Evolutionary conservation across 2,888 invertebrate genomes (phyloP).

Genomic region (Gandaritis pyraliata): DNA sequence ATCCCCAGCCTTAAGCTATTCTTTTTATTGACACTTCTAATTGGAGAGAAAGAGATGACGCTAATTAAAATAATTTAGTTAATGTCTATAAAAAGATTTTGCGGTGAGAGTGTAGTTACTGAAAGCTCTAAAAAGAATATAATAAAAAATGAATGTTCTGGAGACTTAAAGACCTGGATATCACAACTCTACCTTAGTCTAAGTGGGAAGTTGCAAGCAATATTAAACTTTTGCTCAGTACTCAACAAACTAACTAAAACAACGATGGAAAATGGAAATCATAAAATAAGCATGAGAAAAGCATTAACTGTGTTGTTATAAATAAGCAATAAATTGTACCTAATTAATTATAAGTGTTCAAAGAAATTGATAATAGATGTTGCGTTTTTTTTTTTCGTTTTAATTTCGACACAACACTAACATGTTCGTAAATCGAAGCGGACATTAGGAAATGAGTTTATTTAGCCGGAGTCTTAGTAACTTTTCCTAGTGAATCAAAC

Average conservation of each 20-base stretch:
- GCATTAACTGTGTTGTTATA: slow-evolving; percentile 1
- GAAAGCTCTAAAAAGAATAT: background rate
- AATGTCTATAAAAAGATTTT: too few relatives aligned
- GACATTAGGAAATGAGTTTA: slow-evolving; percentile 28
- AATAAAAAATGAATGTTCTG: background rate
- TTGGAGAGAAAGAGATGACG: too few relatives aligned
- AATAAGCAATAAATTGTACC: background rate
- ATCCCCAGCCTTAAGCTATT: too few relatives aligned
- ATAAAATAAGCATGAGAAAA: slow-evolving; percentile 7
- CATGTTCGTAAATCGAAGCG: slow-evolving; percentile 18
- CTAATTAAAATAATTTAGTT: too few relatives aligned
- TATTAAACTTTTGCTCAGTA: slow-evolving; percentile 20
- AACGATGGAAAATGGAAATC: slow-evolving; percentile 18
- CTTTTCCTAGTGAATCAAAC: slow-evolving; percentile 32
- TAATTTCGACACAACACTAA: slow-evolving; percentile 13
- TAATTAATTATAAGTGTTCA: too few relatives aligned
- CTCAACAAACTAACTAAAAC: slow-evolving; percentile 1
- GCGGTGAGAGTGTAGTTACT: too few relatives aligned
- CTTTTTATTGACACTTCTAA: too few relatives aligned
- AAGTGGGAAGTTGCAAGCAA: slow-evolving; percentile 22
- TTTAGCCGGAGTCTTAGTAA: slow-evolving; percentile 23
- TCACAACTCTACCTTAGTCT: slow-evolving; percentile 13
- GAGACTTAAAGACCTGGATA: background rate
- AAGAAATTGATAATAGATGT: too few relatives aligned
- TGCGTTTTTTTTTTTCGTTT: background rate